Evolutionary conservation across 2,797 vertebrate genomes (phyloP).

Genomic region (Pangasius larnaudii): DNA sequence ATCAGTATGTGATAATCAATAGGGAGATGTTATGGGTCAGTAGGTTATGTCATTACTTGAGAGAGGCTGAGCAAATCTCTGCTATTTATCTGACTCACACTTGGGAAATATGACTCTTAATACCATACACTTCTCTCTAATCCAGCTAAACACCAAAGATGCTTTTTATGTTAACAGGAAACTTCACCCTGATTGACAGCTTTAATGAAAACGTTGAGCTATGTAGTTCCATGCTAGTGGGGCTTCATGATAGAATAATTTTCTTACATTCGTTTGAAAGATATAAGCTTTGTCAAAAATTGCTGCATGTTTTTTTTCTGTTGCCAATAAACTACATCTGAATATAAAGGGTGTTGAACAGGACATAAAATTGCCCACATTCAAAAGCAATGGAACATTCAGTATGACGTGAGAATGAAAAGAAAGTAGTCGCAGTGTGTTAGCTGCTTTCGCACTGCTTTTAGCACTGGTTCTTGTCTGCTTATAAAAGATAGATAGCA

Average conservation of each 20-base stretch:
- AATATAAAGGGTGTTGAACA: not conserved
- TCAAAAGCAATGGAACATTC: conserved; percentile 5
- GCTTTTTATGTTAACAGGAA: conserved; percentile 16
- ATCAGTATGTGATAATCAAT: conserved; percentile 69
- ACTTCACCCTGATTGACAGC: conserved; percentile 17
- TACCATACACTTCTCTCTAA: not conserved
- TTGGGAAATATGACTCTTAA: conserved; percentile 62
- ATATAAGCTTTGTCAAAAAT: not conserved
- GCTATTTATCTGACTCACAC: conserved; percentile 58
- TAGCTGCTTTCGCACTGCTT: conserved; percentile 2
- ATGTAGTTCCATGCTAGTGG: not conserved
- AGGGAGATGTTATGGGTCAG: conserved; percentile 69
- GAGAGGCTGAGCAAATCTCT: conserved; percentile 50
- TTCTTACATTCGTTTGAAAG: not conserved
- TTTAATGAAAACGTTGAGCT: conserved; percentile 18
- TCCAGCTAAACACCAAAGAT: not conserved
- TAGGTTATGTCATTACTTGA: conserved; percentile 53
- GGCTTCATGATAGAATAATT: not conserved
- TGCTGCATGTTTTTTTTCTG: not conserved
- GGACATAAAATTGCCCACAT: not conserved
- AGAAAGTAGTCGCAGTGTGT: not conserved
- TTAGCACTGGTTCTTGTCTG: conserved; percentile 45
- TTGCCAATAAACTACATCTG: not conserved
- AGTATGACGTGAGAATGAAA: not conserved
- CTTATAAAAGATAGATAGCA: conserved; percentile 60